Base-by-base conservation (phyloP, 2,797 vertebrate species). In the Oceanodroma leucorhoa region DNA sequence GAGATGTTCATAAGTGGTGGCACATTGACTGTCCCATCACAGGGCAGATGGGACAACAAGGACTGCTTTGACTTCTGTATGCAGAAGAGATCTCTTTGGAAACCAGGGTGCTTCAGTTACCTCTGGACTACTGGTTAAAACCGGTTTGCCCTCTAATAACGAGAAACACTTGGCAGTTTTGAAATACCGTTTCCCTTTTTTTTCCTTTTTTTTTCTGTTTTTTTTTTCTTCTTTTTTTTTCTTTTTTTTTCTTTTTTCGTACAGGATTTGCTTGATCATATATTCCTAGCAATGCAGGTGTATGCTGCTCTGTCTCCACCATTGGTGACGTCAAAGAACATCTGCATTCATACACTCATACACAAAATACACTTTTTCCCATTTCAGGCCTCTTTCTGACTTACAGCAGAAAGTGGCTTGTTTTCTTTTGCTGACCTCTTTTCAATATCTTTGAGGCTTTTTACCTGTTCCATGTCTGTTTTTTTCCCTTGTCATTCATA, bases 11-110 rank as follows among this genome's bases (percentile, higher is more conserved):
- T 27, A 45, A 45, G 5, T 40, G 11, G 18, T 15, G 8, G 29
- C 15, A 70, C 2, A 0, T 32, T 58, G n/a, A 50, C 6, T 30
- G 3, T 64, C 4, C 20, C 21, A 27, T 20, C 1, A 0, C 7
- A 76, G 7, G 12, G 6, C 16, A 71, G 11, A 27, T 58, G 45
- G 16, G 24, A 81, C 10, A 67, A 36, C 6, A 38, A 70, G 8
- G 29, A 46, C 8, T 32, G 9, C 13, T 64, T 70, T 41, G 22
- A 70, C 6, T 41, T 21, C 18, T 70, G 7, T 46, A n/a, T 48
- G 10, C n/a, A 46, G 45, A 64, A 82, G 18, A 71, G 4, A 7
- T 53, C 12, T n/a, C 40, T 87, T 11, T n/a, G 32, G 27, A 87
- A 65, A 77, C 5, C 2, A n/a, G 22, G 4, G 5, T 43, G 6